Conservation (phyloP, 2,113 vertebrate species). For the Rhineura floridana region DNA sequence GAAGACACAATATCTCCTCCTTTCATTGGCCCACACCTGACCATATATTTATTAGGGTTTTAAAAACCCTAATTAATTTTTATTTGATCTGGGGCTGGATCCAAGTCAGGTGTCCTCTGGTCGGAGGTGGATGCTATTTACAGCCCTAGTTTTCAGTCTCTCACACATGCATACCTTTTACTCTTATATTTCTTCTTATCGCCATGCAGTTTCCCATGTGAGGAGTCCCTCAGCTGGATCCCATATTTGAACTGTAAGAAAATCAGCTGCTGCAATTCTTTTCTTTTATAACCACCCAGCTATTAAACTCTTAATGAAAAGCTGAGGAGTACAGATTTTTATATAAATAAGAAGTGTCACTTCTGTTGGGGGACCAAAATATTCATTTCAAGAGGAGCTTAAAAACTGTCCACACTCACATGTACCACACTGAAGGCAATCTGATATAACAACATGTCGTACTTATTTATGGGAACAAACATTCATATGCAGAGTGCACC, state of each 20-base stretch:
- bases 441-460: fast-evolving
- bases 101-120: no score
- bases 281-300: background rate
- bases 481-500: background rate
- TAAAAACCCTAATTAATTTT: no score
- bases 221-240: no score
- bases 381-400: background rate
- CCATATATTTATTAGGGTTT: no score
- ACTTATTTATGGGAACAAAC: background rate
- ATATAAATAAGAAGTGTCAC: background rate
- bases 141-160: background rate
- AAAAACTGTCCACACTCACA: background rate
- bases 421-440: background rate
- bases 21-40: no score
- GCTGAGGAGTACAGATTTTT: background rate
- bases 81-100: no score
- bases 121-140: no score
- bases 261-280: no score
- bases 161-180: background rate
- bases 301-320: conserved; percentile 11
- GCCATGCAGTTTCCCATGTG: no score
- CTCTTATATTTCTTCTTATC: no score
- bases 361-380: background rate
- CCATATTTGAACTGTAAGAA: no score
- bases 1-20: no score